A percentile compares a stretch with the other conserved stretches of the same genome.
Conservation (phyloP, 2,797 vertebrate species). For the Syndactyla subalaris region DNA sequence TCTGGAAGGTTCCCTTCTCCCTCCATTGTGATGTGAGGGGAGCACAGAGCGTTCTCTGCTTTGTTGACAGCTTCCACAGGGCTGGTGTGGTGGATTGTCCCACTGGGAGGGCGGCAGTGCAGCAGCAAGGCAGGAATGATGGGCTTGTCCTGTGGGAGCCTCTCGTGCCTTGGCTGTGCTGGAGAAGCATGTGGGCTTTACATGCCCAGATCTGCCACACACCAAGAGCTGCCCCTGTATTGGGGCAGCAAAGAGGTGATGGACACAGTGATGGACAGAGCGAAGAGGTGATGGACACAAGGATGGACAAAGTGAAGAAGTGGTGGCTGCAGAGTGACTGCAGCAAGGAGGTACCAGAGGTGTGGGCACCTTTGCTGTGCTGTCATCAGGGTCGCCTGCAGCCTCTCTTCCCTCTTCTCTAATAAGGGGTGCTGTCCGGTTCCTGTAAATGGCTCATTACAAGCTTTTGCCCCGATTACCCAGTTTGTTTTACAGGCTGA, state of each 20-base stretch:
- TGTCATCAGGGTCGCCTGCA: background rate
- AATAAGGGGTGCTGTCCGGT: background rate
- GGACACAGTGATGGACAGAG: background rate
- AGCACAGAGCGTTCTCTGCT: background rate
- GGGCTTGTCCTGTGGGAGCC: background rate
- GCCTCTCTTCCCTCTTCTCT: background rate
- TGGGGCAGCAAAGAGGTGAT: background rate
- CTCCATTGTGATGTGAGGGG: background rate
- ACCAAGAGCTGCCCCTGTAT: fast-evolving
- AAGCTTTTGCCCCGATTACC: background rate
- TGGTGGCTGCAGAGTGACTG: background rate
- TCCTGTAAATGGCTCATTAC: background rate
- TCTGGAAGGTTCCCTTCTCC: background rate
- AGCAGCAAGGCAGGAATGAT: fast-evolving
- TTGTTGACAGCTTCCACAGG: fast-evolving
- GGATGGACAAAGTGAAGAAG: background rate
- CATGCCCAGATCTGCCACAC: fast-evolving
- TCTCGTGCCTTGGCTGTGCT: background rate
- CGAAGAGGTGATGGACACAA: background rate
- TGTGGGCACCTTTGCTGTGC: fast-evolving
- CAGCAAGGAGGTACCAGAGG: background rate
- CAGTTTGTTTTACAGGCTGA: background rate
- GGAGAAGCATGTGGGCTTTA: fast-evolving
- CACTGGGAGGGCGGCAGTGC: fast-evolving
- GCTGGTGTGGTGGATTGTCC: fast-evolving